These are phyloP conservation scores for Drosophila erecta DNA, from an alignment of 1,140 invertebrate species.

Conservation along the genomic window DNA sequence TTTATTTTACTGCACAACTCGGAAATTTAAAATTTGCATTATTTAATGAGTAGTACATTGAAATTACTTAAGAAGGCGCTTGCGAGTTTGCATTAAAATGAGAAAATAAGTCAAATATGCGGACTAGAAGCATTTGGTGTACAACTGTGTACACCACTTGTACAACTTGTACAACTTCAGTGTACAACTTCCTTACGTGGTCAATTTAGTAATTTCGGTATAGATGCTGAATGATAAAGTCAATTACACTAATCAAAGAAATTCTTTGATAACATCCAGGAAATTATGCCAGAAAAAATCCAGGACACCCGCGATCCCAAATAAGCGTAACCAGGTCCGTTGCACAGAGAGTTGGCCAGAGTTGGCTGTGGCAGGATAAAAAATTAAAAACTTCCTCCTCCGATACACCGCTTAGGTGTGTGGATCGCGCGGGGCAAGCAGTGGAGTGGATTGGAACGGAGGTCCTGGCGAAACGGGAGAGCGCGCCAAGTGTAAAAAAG, in stretches of 20 bases:
- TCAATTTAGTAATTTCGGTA: not conserved
- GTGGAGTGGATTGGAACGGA: not conserved
- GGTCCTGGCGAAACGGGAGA: conserved; percentile 50
- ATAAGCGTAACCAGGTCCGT: conserved; percentile 15
- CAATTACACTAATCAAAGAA: not conserved
- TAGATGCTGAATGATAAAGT: not conserved
- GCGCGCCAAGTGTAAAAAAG: conserved; percentile 78
- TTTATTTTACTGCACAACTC: not conserved
- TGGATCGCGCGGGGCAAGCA: not conserved
- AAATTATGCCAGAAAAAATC: conserved; percentile 1
- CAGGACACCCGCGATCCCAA: not conserved
- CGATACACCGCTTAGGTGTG: conserved; percentile 58
- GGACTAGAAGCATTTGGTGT: too few species aligned
- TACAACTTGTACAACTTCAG: too few species aligned
- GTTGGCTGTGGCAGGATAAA: conserved; percentile 59
- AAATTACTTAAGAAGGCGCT: too few species aligned
- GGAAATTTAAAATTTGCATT: too few species aligned
- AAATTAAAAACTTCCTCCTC: conserved; percentile 84
- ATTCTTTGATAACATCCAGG: not conserved
- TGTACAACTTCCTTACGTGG: too few species aligned
- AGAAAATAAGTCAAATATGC: too few species aligned
- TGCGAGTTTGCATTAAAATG: too few species aligned
- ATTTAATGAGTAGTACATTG: too few species aligned
- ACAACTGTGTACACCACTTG: too few species aligned
- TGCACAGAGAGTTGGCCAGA: conserved; percentile 25